Evolutionary conservation across 30 jellyfish, hydroid and myxozoan species (phyloP).

Genomic region (Nemopilema nomurai): DNA sequence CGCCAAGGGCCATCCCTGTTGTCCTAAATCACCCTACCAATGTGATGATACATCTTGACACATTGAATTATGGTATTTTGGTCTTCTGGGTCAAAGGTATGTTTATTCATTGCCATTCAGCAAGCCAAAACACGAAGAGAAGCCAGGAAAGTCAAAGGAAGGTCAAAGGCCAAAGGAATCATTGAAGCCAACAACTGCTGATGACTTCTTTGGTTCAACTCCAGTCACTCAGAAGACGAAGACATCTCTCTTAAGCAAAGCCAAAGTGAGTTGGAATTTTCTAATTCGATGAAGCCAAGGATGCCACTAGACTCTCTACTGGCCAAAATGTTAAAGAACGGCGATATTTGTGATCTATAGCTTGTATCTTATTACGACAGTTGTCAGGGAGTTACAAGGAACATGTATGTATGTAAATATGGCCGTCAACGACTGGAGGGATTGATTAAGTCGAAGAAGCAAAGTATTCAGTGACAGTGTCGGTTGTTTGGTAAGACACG

Average conservation of each 20-base stretch:
- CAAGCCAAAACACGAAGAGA: background rate
- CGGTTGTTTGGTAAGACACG: no score
- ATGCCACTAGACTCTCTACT: background rate
- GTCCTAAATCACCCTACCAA: no score
- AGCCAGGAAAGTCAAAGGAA: background rate
- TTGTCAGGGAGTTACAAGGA: background rate
- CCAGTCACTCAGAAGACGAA: slow-evolving; percentile 31
- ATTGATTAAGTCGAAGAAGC: no score
- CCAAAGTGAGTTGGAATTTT: background rate
- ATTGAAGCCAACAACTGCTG: slow-evolving; percentile 53
- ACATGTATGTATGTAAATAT: background rate
- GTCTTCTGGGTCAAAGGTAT: background rate
- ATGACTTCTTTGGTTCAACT: slow-evolving; percentile 59
- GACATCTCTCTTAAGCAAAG: slow-evolving; percentile 3
- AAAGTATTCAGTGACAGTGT: no score
- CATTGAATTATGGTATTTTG: background rate
- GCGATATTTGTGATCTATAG: background rate
- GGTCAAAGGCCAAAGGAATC: background rate
- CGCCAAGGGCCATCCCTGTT: no score
- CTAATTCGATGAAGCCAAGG: background rate
- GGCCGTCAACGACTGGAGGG: no score
- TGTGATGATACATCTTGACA: no score
- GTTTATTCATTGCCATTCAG: background rate
- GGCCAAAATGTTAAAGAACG: background rate
- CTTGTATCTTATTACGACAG: background rate